Base-by-base conservation (phyloP, 2,888 invertebrate species). In the Lamellibrachia satsuma region DNA sequence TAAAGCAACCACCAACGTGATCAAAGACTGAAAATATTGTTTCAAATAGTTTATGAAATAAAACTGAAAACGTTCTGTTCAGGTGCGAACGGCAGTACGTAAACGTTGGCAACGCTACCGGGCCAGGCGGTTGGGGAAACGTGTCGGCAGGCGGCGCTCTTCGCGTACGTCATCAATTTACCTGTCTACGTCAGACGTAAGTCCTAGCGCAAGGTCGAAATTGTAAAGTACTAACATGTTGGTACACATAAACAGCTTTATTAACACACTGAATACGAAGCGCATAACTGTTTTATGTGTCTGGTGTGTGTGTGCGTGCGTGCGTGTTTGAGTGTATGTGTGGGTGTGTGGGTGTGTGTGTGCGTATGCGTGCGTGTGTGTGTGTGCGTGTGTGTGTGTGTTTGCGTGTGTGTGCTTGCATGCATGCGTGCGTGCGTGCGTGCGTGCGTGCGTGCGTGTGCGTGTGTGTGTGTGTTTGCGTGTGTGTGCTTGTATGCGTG, bases 71-170 rank as follows among this genome's bases (percentile, higher is more conserved):
- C 92, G 52, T 39, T 1, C 91, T 39, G 93, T 94, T 55, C 94
- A 96, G 96, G 96, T 96, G 6, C 94, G 95, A 52, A 93, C 95
- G 7, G 96, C 95, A 7, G 94, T 96, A 22, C 94, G 94, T 93
- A 96, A 95, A 94, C 95, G 95, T 92, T 96, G 95, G 95, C 94
- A 95, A 57, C 93, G 96, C 39, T 95, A 95, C 93, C 94, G 94
- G 90, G 94, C 95, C 27, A 94, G 94, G 75, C 94, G 95, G 51
- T 94, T 95, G 91, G 94, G 95, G 75, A 94, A 94, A 90, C 93
- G 93, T n/a, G 93, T 95, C 75, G 93, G 95, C 27, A 93, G 95
- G 57, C 93, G 95, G 51, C 94, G 95, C 92, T 95, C 95, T n/a
- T 95, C 95, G 52, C 93, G 95, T 91, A 95, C 95, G 4, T 95